Evolutionary conservation across 1,140 invertebrate species (phyloP), one percentile per base, ranked within the genome.

Genomic region (Drosophila leontia): DNA sequence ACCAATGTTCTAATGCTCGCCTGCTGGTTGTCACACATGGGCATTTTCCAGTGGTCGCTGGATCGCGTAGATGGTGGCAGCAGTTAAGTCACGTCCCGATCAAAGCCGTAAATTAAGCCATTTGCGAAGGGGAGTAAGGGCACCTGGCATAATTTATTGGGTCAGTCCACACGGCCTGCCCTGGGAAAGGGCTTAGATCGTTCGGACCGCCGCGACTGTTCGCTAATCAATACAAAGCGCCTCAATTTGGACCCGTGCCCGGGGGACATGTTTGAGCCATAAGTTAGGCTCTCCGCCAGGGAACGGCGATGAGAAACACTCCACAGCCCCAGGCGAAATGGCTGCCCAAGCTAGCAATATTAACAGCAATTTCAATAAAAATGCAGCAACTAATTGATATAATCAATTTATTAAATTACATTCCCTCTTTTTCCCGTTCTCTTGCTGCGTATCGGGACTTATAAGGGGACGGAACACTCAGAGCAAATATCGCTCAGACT

Each of bases 361-460:
- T 85, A 80, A 80, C 64, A 72, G 42, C 60, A 51, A 69, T 71
- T 86, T 82, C 78, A 79, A 86, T 85, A 81, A 85, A 85, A 81
- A 68, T 75, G 64, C 67, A 72, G 42, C 71, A 82, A 67, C 70
- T 88, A 82, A 90, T 88, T 90, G 85, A 72, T 68, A 85, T 68
- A 84, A 90, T 88, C 83, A 83, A 83, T 88, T 88, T 74, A 88
- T 84, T 88, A 79, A 84, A 88, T 88, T 90, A 74, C 63, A 81
- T 68, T 72, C 70, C 63, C 81, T 70, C 75, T 45, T 61, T 44
- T 53, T 61, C 32, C 41, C 19, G 50, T 3, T 29, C 19, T 26
- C 4, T 15, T 29, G 26, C 5, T 15, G 15, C 26, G 15, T n/a
- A 48, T 48, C 23, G 23, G n/a, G 6, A 34, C 34, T 35, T n/a